Conservation (phyloP, 2,113 vertebrate genomes). For the Anas platyrhynchos region DNA sequence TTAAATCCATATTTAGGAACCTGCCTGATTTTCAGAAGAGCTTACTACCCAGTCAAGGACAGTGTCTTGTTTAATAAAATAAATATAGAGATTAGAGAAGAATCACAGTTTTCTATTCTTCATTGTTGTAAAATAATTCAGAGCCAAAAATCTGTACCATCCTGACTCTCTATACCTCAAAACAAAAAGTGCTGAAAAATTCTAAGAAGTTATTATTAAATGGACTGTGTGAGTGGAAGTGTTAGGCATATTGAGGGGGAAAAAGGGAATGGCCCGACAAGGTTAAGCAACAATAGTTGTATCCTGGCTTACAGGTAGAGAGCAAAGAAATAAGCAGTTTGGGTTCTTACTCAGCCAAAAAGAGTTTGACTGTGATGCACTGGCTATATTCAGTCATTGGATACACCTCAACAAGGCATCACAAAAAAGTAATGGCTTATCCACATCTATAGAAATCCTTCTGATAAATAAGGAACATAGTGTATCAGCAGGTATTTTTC, state of each 20-base stretch:
- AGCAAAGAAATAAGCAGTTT: background rate
- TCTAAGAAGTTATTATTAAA: background rate
- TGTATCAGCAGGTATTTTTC: background rate
- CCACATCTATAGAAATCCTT: background rate
- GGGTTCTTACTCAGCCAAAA: background rate
- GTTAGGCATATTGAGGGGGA: background rate
- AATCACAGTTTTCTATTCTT: background rate
- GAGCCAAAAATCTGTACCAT: background rate
- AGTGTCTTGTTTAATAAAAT: background rate
- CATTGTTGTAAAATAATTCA: background rate
- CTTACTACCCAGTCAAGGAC: background rate
- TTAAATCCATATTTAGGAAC: background rate
- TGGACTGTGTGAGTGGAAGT: background rate
- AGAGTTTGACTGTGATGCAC: background rate
- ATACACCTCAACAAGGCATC: background rate
- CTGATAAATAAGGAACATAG: background rate
- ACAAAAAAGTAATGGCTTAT: background rate
- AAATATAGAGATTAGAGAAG: background rate
- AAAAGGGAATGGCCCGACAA: background rate
- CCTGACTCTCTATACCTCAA: background rate
- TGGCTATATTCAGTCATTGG: background rate
- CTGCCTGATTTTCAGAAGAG: background rate
- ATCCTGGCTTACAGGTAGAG: background rate
- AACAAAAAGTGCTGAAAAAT: background rate
- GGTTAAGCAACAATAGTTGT: background rate